Conservation (phyloP, 37 sponge, comb jelly and placozoan genomes). For the Halisarca cf. caerulea region DNA sequence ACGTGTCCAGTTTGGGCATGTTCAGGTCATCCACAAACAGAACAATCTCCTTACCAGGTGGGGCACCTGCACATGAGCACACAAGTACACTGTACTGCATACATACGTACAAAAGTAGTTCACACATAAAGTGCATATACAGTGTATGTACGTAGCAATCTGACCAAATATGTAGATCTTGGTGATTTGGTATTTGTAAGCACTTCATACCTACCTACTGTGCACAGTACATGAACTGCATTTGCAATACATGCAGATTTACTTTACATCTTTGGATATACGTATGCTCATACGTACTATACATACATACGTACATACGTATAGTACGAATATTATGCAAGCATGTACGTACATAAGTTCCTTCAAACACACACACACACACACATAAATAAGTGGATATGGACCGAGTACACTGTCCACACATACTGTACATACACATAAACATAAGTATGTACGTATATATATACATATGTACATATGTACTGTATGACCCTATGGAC, state of each 20-base stretch:
- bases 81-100: background rate
- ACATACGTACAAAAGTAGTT: constrained; percentile 1
- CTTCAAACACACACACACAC: constrained; percentile 5
- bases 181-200: too few relatives aligned
- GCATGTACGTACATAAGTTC: background rate
- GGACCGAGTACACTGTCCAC: too few relatives aligned
- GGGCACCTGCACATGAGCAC: constrained; percentile 92
- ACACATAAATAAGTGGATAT: too few relatives aligned
- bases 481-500: too few relatives aligned
- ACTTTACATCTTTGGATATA: too few relatives aligned
- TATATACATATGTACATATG: constrained; percentile 26
- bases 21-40: constrained; percentile 98
- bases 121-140: background rate
- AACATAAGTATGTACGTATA: constrained; percentile 1
- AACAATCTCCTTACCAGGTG: constrained; percentile 89
- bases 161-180: too few relatives aligned
- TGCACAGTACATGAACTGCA: too few relatives aligned
- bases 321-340: background rate
- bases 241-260: too few relatives aligned
- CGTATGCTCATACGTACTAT: background rate
- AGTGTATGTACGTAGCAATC: background rate
- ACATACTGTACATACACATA: background rate
- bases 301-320: too few relatives aligned
- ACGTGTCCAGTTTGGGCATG: constrained; percentile 99
- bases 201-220: too few relatives aligned